phyloP scores from a whole-genome alignment of 2,888 invertebrate genomes.

The Biston stratarius region DNA sequence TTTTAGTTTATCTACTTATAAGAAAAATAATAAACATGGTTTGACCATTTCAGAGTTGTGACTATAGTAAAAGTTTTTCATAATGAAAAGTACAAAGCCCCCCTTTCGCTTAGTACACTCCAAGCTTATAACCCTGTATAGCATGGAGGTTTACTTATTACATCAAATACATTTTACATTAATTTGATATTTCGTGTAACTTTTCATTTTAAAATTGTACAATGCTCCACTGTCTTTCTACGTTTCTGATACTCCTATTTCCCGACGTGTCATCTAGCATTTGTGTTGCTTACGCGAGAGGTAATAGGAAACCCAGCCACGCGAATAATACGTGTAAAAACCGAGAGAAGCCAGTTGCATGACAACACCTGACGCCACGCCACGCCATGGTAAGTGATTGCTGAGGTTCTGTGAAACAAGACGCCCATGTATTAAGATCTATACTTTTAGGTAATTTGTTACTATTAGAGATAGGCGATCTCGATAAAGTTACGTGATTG shows the following conservation, averaged over 20 bases:
- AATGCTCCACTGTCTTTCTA: not conserved
- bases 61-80: too few relatives aligned
- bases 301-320: conserved; percentile 52
- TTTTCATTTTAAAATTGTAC: too few relatives aligned
- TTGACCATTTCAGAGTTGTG: too few relatives aligned
- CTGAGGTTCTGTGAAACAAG: not conserved
- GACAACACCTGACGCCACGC: conserved; percentile 49
- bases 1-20: too few relatives aligned
- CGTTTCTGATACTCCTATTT: not conserved
- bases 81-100: too few relatives aligned
- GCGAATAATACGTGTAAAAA: conserved; percentile 53
- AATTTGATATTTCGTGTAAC: too few relatives aligned
- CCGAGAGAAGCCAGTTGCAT: conserved; percentile 40
- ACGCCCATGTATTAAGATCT: not conserved
- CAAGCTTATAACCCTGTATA: not conserved
- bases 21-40: too few relatives aligned
- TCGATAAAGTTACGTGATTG: too few relatives aligned
- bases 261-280: conserved; percentile 6
- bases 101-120: not conserved
- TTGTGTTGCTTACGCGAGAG: conserved; percentile 22
- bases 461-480: too few relatives aligned
- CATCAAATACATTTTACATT: too few relatives aligned
- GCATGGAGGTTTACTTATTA: too few relatives aligned
- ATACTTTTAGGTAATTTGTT: not conserved
- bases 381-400: conserved; percentile 26